Evolutionary conservation across 2,797 vertebrate species (phyloP).

Genomic region (Rousettus madagascariensis): DNA sequence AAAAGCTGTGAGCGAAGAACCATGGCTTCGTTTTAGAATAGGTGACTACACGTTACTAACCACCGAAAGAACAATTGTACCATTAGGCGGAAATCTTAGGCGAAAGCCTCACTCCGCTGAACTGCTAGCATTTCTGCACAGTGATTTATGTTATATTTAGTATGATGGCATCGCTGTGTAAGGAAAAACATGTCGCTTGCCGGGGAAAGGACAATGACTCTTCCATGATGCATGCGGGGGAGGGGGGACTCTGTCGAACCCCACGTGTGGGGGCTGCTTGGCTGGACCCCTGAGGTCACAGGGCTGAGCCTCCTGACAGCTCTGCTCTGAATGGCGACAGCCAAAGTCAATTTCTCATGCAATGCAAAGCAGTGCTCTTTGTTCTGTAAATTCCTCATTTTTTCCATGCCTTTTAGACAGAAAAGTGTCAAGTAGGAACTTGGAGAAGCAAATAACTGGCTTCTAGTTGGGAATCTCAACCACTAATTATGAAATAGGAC

Average conservation of each 20-base stretch:
- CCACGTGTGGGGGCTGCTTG: background rate
- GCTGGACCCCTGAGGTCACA: background rate
- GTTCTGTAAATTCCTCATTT: background rate
- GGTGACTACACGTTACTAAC: no score
- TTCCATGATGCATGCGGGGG: background rate
- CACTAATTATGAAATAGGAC: background rate
- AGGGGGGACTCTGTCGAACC: no score
- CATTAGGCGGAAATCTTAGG: background rate
- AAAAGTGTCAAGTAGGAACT: background rate
- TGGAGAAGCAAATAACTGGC: background rate
- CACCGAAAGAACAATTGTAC: background rate
- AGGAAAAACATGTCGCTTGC: background rate
- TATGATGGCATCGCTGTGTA: accelerated
- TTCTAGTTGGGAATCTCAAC: background rate
- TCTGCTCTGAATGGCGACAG: background rate
- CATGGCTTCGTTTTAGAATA: background rate
- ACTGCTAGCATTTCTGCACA: conserved; percentile 33
- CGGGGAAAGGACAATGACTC: background rate
- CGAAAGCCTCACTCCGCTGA: background rate
- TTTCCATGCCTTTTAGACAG: background rate
- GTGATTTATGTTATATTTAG: conserved; percentile 47
- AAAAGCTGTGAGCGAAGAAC: background rate
- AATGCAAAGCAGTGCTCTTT: background rate
- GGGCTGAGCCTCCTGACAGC: background rate
- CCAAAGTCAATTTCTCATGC: background rate